Base-by-base conservation (phyloP, 1,140 invertebrate genomes). In the Hormaphis cornu region DNA sequence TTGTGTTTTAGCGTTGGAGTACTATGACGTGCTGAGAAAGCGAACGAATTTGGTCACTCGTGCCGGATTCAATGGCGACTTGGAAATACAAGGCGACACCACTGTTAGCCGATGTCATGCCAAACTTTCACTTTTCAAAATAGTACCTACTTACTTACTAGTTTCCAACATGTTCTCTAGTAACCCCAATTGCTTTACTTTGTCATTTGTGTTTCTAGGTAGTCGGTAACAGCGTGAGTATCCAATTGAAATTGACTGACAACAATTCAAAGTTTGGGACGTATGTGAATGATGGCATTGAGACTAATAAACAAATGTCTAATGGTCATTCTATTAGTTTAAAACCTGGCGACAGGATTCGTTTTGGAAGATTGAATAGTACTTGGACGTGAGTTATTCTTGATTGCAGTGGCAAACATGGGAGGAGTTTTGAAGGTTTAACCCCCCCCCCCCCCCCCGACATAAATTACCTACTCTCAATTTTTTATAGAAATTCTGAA, bases 71-170 rank as follows among this genome's bases (percentile, higher is more conserved):
- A 30, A 59, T 61, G 69, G 42, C 26, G 56, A 59, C 20, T 46
- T 70, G 12, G 56, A 70, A 50, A 59, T 70, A 50, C n/a, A 42
- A 2, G n/a, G 33, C 2, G 69, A 70, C 50, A 30, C 30, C 2
- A 61, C 69, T n/a, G 24, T 70, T 33, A 70, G 69, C 7, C 53
- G 69, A 7, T 37, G 9, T 26, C 69, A 70, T 37, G 69, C 69
- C 6, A 33, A 50, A 9, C 37, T 70, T 3, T 35, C 4, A n/a
- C 7, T 61, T 28, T 1, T 28, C 0, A 56, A 59, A 33, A 61
- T 61, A 50, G 69, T 70, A 70, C 1, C 9, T 22, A 9, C 9
- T 26, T 40, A 7, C 14, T 61, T 16, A 16, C 12, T 26, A 0
- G 5, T 44, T 28, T 46, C 6, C 18, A 18, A 1, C 7, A 50